Conservation (phyloP, 2,888 invertebrate genomes). For the Arge pagana region DNA sequence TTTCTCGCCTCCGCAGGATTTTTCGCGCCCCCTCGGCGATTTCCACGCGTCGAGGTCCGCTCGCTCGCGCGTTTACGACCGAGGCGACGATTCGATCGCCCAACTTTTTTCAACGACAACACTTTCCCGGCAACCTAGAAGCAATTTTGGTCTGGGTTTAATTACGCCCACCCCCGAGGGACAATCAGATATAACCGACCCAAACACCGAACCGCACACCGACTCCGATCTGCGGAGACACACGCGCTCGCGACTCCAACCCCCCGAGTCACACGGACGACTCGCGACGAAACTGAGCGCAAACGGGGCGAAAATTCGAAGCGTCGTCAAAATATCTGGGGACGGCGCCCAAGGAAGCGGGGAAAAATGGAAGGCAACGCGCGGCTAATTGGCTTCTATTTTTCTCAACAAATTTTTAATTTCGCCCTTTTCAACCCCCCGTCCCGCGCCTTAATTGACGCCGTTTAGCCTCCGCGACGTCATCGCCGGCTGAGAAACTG, state of each 20-base stretch:
- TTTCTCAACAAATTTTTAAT: constrained; percentile 49
- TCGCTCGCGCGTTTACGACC: neutral
- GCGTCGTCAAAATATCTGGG: too few species aligned
- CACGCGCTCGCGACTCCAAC: constrained; percentile 1
- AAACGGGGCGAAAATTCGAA: too few species aligned
- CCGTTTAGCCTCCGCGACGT: too few species aligned
- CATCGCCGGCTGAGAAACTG: too few species aligned
- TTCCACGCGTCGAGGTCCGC: neutral
- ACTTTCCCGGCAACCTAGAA: constrained; percentile 29
- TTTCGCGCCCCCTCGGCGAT: neutral
- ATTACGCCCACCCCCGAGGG: constrained; percentile 43
- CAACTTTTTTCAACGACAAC: constrained; percentile 29
- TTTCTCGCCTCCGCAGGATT: neutral
- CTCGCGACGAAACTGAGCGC: constrained; percentile 15
- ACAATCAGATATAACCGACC: constrained; percentile 46
- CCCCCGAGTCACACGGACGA: too few species aligned
- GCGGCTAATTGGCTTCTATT: constrained; percentile 32
- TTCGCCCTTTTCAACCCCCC: too few species aligned
- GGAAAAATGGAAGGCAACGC: constrained; percentile 4
- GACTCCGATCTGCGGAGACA: constrained; percentile 26
- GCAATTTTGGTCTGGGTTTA: constrained; percentile 49
- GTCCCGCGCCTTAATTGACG: too few species aligned
- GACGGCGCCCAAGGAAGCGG: constrained; percentile 8
- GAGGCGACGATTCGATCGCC: neutral
- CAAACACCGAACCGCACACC: constrained; percentile 35